These are phyloP conservation scores for Chanos chanos DNA, from an alignment of 2,797 vertebrate species.

Conservation along the genomic window DNA sequence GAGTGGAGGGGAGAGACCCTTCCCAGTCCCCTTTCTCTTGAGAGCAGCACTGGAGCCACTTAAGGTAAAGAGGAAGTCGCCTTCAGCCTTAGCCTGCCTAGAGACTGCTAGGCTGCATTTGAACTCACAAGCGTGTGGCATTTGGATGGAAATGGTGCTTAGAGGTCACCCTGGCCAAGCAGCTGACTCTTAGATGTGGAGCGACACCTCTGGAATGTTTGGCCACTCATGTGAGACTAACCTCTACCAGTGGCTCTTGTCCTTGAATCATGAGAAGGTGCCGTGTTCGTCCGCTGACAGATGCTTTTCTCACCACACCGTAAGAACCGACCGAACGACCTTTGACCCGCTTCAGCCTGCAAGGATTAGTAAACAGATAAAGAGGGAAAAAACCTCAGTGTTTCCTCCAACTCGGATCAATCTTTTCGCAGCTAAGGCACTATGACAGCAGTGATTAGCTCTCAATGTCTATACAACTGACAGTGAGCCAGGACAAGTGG, in stretches of 20 bases:
- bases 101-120: slow-evolving; percentile 7
- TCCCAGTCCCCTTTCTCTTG: not conserved
- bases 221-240: slow-evolving; percentile 58
- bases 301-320: slow-evolving; percentile 51
- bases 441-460: slow-evolving; percentile 29
- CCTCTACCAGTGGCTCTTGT: slow-evolving; percentile 57
- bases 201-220: slow-evolving; percentile 51
- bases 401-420: slow-evolving; percentile 24
- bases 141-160: slow-evolving; percentile 42
- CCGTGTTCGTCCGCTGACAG: slow-evolving; percentile 50
- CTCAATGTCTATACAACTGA: not conserved
- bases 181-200: slow-evolving; percentile 40
- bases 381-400: slow-evolving; percentile 15
- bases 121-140: slow-evolving; percentile 2
- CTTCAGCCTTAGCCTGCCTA: not conserved
- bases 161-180: slow-evolving; percentile 48
- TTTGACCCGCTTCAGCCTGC: slow-evolving; percentile 41
- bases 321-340: slow-evolving; percentile 48
- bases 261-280: slow-evolving; percentile 61
- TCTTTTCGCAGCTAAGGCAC: slow-evolving; percentile 21
- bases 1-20: slow-evolving; percentile 2
- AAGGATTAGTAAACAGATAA: slow-evolving; percentile 49
- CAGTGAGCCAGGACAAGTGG: no score
- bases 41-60: not conserved
- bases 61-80: slow-evolving; percentile 1